phyloP scores from a whole-genome alignment of 2,797 vertebrate species.

The Trematomus bernacchii region DNA sequence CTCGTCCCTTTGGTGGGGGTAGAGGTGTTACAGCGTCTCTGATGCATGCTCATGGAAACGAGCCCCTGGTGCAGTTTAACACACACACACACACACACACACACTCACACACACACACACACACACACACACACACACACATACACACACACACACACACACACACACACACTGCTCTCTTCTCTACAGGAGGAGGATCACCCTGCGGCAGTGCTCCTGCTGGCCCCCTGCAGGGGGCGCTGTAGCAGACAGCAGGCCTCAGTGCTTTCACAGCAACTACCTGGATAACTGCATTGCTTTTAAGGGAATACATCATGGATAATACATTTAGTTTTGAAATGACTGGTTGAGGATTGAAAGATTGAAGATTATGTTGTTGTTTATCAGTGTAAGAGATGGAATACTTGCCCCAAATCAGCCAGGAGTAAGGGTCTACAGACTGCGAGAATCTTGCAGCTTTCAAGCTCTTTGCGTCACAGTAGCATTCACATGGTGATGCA shows the following conservation, averaged over 20 bases:
- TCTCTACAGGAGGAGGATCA: conserved; percentile 16
- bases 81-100: not conserved
- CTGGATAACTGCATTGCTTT: not conserved
- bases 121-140: conserved; percentile 12
- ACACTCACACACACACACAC: not conserved
- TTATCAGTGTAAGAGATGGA: too few species aligned
- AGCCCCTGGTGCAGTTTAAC: conserved; percentile 30
- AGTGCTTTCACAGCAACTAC: conserved; percentile 4
- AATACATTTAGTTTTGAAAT: too few species aligned
- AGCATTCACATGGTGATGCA: too few species aligned
- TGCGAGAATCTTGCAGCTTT: too few species aligned
- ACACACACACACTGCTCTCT: not conserved
- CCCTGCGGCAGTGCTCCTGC: conserved; percentile 18
- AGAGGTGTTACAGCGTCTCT: conserved; percentile 23
- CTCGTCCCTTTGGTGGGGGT: conserved; percentile 6
- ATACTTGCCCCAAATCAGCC: too few species aligned
- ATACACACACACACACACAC: not conserved
- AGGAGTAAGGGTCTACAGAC: too few species aligned
- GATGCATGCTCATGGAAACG: conserved; percentile 13
- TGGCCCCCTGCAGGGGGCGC: conserved; percentile 2
- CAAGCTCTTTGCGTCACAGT: too few species aligned
- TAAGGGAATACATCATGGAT: not conserved
- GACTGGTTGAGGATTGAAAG: too few species aligned
- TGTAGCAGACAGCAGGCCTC: conserved; percentile 25
- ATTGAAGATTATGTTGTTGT: too few species aligned